A percentile compares a stretch with the other conserved stretches of the same genome.
These are phyloP conservation scores for Perodicticus potto DNA, from an alignment of 2,797 vertebrate species.

Conservation along the genomic window DNA sequence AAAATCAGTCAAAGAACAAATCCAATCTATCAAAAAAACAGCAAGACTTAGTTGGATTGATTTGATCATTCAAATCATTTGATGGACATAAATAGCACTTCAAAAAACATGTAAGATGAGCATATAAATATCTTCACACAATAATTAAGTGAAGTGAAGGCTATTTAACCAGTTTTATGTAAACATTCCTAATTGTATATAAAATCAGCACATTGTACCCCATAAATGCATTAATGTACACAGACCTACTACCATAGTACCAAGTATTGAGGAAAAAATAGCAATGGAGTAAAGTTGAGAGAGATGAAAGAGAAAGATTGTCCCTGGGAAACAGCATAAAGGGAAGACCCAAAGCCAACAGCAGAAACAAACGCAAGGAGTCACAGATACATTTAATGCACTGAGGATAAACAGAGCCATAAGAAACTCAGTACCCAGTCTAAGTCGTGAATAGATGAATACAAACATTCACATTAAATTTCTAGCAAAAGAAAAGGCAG, in stretches of 20 bases:
- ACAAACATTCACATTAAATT: not conserved
- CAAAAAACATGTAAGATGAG: slow-evolving; percentile 12
- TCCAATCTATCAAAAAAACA: not conserved
- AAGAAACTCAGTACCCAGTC: not conserved
- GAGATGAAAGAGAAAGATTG: not conserved
- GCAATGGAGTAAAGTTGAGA: not conserved
- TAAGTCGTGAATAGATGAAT: not conserved
- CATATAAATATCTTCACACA: too few species aligned
- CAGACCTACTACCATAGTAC: not conserved
- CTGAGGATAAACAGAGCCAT: not conserved
- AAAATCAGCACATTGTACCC: too few species aligned
- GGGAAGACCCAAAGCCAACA: not conserved
- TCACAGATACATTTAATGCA: not conserved
- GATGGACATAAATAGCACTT: not conserved
- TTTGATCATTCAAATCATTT: slow-evolving; percentile 50
- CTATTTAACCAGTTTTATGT: too few species aligned
- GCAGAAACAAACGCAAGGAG: not conserved
- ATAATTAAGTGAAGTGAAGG: too few species aligned
- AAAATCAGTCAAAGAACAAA: slow-evolving; percentile 27
- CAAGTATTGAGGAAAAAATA: not conserved
- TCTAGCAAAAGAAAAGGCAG: not conserved
- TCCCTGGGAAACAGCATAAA: not conserved
- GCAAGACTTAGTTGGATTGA: not conserved
- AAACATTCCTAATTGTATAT: too few species aligned
- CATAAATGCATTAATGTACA: too few species aligned